Base-by-base conservation (phyloP, 2,888 invertebrate species). In the Gerris lacustris region DNA sequence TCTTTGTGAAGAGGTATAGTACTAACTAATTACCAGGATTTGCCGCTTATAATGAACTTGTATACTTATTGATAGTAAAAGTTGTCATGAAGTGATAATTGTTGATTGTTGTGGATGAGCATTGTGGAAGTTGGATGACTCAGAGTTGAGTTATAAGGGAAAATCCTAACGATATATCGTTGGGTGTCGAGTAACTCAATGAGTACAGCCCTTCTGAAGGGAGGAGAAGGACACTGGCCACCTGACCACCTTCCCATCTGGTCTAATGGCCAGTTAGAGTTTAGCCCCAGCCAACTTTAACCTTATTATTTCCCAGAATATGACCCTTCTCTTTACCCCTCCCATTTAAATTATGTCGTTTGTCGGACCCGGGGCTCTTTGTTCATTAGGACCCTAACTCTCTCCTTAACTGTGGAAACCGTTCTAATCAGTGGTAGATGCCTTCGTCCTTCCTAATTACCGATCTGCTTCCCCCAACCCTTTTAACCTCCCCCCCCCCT, bases 241-340 rank as follows among this genome's bases (percentile, higher is more conserved):
- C 55, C 55, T 55, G 55, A 55, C 55, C 55, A 55, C 55, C 55
- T 55, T 55, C 55, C 55, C 55, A 55, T 55, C 55, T 55, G 55
- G 11, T 55, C 55, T 55, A 55, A 55, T 55, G 55, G 55, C 55
- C 55, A 55, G 55, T 55, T 55, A 55, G 55, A 9, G 31, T 31
- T 31, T 31, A 31, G 31, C 55, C 15, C 55, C 15, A 55, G 5
- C 55, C 15, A 55, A 55, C 55, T 55, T 55, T 55, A 55, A 55
- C 55, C 55, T 55, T 55, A 55, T 55, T 55, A 55, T 55, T 2
- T 55, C 11, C 55, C 9, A 55, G 55, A 55, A 55, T 55, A 55
- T 55, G 55, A 55, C 55, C 55, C 55, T 55, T 55, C 15, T 2
- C 55, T 15, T 55, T 5, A 15, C 55, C 31, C 31, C 31, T 2